Evolutionary conservation across 2,797 vertebrate species (phyloP), one percentile per base, ranked within the genome.

Genomic region (Ispidina picta): DNA sequence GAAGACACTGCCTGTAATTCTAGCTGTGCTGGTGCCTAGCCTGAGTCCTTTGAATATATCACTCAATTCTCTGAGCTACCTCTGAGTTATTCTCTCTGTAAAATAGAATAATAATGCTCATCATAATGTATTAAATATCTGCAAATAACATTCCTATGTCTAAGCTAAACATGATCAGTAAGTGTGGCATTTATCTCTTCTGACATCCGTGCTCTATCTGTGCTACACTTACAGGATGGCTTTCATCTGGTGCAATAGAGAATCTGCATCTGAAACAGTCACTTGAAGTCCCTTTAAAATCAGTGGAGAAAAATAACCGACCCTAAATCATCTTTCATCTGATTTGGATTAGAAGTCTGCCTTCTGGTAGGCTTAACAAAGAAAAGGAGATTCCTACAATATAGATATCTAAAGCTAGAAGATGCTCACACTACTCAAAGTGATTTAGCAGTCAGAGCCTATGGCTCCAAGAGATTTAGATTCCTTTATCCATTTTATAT

Each of bases 401-500:
- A 78, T 6, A 64, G 29, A n/a, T 33, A 5, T 86, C n/a, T 75
- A 83, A 89, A 86, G 29, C 37, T 63, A 43, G 39, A 86, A 59
- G 52, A 55, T 63, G 15, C 10, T 71, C 54, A 51, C 23, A 10
- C 19, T 28, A 59, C 25, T 8, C 28, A 5, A 66, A 65, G 39
- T 65, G 62, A 79, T 87, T 83, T 80, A 89, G 12, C 41, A 89
- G 25, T 51, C 37, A 84, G 33, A 88, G 15, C 13, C 37, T 69
- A 54, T 48, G 21, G 26, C 17, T 89, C 26, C 17, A 63, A 89
- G 70, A 89, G 70, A 66, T 83, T 92, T 75, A 52, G 23, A 75
- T 55, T 83, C 20, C 39, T 91, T 75, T 83, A 92, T 91, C 70
- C 68, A 83, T 78, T 90, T 81, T 78, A 90, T 87, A 90, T 94